A percentile compares a stretch with the other conserved stretches of the same genome.
Conservation (phyloP, 2,113 vertebrate species). For the Phylloscopus whistleri region DNA sequence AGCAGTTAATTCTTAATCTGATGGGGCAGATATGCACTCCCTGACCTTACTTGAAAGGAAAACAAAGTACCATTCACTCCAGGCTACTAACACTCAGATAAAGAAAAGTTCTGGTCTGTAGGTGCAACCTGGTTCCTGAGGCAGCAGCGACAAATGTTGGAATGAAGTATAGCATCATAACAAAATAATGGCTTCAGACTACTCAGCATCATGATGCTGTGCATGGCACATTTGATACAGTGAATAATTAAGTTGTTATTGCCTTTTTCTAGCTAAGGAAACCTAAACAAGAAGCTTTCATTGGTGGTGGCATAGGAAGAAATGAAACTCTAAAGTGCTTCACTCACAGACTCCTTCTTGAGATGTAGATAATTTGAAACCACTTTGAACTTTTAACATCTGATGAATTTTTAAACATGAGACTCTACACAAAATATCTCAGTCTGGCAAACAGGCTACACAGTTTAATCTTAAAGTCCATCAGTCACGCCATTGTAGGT, state of each 20-base stretch:
- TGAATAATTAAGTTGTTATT: not conserved
- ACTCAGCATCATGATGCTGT: not conserved
- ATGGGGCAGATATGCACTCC: not conserved
- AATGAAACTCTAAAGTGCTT: not conserved
- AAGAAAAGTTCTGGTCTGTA: not conserved
- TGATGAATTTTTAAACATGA: not conserved
- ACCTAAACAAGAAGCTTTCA: not conserved
- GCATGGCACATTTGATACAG: not conserved
- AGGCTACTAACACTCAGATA: not conserved
- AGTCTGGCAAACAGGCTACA: not conserved
- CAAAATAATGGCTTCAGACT: not conserved
- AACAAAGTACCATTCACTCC: not conserved
- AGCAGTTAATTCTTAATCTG: constrained; percentile 23
- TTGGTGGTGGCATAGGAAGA: not conserved
- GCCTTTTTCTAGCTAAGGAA: not conserved
- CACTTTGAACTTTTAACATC: not conserved
- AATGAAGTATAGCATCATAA: not conserved
- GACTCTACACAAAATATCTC: not conserved
- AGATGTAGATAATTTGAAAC: not conserved
- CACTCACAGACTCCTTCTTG: not conserved
- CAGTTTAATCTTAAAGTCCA: not conserved
- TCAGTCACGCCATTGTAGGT: not conserved
- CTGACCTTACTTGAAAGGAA: constrained; percentile 19
- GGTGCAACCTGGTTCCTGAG: not conserved
- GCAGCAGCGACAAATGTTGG: not conserved